Evolutionary conservation across 2,113 vertebrate genomes (phyloP), one percentile per base, ranked within the genome.

Genomic region (Azemiops feae): DNA sequence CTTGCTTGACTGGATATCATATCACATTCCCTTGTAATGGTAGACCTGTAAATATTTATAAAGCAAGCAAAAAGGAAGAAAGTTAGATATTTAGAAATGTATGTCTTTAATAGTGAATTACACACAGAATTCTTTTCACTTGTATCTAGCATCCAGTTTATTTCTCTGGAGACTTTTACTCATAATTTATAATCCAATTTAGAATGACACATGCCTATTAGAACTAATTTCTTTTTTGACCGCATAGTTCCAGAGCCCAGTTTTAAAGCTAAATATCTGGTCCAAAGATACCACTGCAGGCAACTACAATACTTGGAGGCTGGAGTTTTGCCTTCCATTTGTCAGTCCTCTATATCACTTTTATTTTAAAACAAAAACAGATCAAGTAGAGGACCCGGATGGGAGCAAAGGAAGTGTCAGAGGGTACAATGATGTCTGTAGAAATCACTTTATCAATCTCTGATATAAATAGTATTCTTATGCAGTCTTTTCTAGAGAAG

Each of bases 1-100:
- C 88, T 92, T 96, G 89, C 94, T 96, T 95, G 94, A 94, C 92
- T 96, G 94, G 74, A 94, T 93, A 89, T 85, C 88, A 93, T 95
- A 96, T 18, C 95, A 87, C 55, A n/a, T 96, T 94, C 88, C 90
- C 91, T 96, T 94, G 93, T 95, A 50, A 93, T 94, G 95, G 93
- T 69, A 53, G 64, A 93, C 87, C 55, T 88, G 88, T 58, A 95
- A 93, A 30, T 69, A 93, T 96, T 86, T 93, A 88, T 89, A 95
- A 88, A 47, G 92, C 93, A 74, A 93, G 47, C 16, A 92, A 89
- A 50, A 57, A 85, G 3, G 91, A 91, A 94, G 93, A 50, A 69
- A 92, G 57, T 87, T 55, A 91, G 20, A 54, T 87, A 88, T 45
- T 52, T 18, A 94, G 39, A 93, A 95, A 85, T 55, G 30, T 53